Conservation (phyloP, 2,113 vertebrate genomes). For the Nicator chloris region DNA sequence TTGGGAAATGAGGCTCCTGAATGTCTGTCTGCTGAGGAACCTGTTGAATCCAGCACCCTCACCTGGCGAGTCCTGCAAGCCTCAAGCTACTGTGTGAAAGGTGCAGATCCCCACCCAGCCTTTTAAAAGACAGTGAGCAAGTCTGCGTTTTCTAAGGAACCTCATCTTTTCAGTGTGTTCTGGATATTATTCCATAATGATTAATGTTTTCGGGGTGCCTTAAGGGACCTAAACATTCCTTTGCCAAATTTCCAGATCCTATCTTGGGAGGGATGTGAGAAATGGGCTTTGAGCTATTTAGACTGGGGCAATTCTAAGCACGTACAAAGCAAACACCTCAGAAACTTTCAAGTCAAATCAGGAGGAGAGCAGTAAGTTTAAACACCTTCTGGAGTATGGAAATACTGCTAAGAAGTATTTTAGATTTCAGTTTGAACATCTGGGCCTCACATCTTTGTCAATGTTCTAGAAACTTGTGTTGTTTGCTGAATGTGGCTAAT, state of each 20-base stretch:
- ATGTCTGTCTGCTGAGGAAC: neutral
- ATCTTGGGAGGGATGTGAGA: constrained; percentile 37
- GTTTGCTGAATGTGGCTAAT: neutral
- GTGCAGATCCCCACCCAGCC: neutral
- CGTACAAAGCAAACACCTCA: constrained; percentile 6
- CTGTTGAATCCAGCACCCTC: neutral
- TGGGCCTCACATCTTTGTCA: neutral
- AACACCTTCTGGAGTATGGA: neutral
- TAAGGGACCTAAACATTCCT: neutral
- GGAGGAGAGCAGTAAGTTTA: neutral
- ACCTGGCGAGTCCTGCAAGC: neutral
- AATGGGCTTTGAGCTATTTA: neutral
- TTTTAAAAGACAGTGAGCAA: neutral
- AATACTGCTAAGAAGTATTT: neutral
- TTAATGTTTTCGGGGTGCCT: constrained; percentile 35
- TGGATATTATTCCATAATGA: neutral
- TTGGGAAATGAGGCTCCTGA: neutral
- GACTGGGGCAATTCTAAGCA: constrained; percentile 3
- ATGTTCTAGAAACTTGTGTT: neutral
- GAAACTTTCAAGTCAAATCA: neutral
- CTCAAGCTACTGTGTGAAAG: neutral
- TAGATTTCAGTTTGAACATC: neutral
- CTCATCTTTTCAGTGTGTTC: neutral
- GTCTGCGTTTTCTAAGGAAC: neutral
- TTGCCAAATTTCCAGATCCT: constrained; percentile 42